Evolutionary conservation across 2,113 vertebrate genomes (phyloP).

Genomic region (Proterorhinus semilunaris): DNA sequence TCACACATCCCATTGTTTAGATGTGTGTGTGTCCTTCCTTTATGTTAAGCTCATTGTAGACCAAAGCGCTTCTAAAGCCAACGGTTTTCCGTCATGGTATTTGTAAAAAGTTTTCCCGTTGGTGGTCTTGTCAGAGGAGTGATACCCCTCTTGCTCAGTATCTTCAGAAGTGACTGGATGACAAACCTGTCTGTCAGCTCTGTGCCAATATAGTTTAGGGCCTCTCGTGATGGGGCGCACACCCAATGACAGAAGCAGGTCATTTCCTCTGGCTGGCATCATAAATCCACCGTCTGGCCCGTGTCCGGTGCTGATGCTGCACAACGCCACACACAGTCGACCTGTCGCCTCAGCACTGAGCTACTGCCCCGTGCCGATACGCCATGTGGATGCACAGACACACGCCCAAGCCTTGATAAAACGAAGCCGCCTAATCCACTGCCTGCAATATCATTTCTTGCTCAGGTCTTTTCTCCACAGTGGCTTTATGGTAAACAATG

Average conservation of each 20-base stretch:
- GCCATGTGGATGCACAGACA: conserved; percentile 28
- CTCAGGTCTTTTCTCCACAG: not conserved
- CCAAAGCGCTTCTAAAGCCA: not conserved
- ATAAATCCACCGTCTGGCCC: conserved; percentile 82
- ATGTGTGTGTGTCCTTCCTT: not conserved
- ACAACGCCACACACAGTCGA: conserved; percentile 72
- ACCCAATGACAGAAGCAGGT: conserved; percentile 83
- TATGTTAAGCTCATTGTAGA: not conserved
- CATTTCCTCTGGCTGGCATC: conserved; percentile 75
- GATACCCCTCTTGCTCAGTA: conserved; percentile 73
- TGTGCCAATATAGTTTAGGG: conserved; percentile 83
- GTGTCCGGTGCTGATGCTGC: conserved; percentile 81
- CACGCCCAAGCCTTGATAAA: conserved; percentile 12
- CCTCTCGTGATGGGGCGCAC: conserved; percentile 80
- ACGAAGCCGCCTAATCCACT: not conserved
- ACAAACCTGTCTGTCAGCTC: conserved; percentile 82
- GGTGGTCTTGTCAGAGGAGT: conserved; percentile 74
- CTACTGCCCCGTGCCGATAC: conserved; percentile 61
- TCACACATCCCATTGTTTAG: not conserved
- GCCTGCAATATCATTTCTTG: not conserved
- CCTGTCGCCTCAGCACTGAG: conserved; percentile 71
- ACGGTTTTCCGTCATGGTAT: not conserved
- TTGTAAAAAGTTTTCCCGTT: not conserved
- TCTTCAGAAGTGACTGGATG: conserved; percentile 81
- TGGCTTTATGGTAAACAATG: not conserved